Evolutionary conservation across 2,797 vertebrate genomes (phyloP).

Genomic region (Anguilla megastoma): DNA sequence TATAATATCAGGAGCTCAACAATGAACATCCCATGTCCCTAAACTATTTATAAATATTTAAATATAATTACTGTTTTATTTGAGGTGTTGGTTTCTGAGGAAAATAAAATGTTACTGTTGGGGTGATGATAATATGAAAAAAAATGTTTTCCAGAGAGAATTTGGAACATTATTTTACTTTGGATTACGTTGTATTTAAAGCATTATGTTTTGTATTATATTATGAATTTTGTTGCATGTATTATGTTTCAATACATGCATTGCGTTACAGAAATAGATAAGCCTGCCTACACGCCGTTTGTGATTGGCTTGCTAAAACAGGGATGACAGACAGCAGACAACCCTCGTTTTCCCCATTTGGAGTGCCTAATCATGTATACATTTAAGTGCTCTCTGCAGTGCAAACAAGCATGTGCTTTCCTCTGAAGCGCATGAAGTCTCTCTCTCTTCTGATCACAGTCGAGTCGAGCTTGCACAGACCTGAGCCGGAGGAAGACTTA

Average conservation of each 20-base stretch:
- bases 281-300: neutral
- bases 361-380: neutral
- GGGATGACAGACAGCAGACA: neutral
- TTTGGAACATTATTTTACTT: too few species aligned
- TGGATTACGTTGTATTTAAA: too few species aligned
- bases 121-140: too few species aligned
- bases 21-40: too few species aligned
- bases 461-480: neutral
- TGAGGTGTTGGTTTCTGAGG: too few species aligned
- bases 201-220: neutral
- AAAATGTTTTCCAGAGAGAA: too few species aligned
- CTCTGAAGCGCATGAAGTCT: neutral
- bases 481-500: neutral
- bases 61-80: too few species aligned
- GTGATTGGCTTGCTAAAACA: neutral
- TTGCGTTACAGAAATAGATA: neutral
- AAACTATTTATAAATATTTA: too few species aligned
- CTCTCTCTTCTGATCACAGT: neutral
- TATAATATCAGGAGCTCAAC: too few species aligned
- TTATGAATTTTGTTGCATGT: neutral
- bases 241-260: neutral
- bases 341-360: neutral
- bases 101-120: too few species aligned
- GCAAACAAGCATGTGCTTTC: neutral
- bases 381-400: neutral